Conservation (phyloP, 2,888 invertebrate species). For the Blastobasis lacticolella region DNA sequence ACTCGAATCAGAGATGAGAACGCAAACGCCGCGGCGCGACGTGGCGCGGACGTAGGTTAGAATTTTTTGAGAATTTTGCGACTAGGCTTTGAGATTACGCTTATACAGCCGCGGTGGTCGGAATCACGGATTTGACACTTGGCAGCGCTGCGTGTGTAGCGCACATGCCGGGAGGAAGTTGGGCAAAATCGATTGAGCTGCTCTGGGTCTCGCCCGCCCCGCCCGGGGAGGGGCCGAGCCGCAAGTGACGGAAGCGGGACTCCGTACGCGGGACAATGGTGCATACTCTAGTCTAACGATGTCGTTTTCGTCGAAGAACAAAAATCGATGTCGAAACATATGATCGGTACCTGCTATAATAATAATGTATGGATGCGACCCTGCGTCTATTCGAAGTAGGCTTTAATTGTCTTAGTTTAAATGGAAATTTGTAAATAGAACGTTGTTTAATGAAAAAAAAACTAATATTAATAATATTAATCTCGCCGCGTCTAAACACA, state of each 20-base stretch:
- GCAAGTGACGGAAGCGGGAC: slow-evolving; percentile 23
- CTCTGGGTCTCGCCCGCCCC: slow-evolving; percentile 24
- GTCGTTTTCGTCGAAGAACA: slow-evolving; percentile 37
- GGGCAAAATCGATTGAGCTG: slow-evolving; percentile 52
- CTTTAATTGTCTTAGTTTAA: slow-evolving; percentile 72
- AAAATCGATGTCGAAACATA: slow-evolving; percentile 55
- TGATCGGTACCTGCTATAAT: slow-evolving; percentile 69
- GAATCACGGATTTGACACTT: slow-evolving; percentile 25
- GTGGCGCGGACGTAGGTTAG: slow-evolving; percentile 36
- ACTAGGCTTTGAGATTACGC: slow-evolving; percentile 36
- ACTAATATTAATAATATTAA: slow-evolving; percentile 40
- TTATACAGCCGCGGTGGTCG: slow-evolving; percentile 24
- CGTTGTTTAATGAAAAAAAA: slow-evolving; percentile 24
- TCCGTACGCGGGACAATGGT: slow-evolving; percentile 62
- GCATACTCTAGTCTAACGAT: slow-evolving; percentile 59
- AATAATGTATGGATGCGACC: slow-evolving; percentile 70
- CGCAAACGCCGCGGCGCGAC: background rate
- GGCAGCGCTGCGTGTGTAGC: slow-evolving; percentile 1
- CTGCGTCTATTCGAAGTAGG: slow-evolving; percentile 72
- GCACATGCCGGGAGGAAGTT: slow-evolving; percentile 25
- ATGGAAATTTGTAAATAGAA: slow-evolving; percentile 70
- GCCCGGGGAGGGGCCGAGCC: slow-evolving; percentile 18
- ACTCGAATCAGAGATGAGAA: background rate
- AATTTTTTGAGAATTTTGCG: slow-evolving; percentile 53
- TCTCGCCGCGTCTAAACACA: slow-evolving; percentile 43